phyloP scores from a whole-genome alignment of 2,888 invertebrate species.

The Lasius platythorax region DNA sequence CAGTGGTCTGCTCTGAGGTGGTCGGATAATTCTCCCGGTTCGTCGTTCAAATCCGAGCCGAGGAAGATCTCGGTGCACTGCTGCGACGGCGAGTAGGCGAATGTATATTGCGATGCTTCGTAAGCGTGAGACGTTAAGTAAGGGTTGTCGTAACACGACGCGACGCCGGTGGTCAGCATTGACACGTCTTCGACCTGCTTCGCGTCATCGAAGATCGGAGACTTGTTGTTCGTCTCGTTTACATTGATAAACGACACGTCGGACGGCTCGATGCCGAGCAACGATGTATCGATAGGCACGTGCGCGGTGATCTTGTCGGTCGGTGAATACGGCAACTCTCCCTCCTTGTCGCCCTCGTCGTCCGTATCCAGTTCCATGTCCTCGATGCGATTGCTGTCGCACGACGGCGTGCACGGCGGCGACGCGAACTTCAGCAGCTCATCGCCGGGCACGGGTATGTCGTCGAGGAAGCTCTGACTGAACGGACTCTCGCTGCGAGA shows the following conservation, averaged over 20 bases:
- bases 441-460: constrained; percentile 75
- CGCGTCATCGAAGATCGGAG: constrained; percentile 34
- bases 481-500: constrained; percentile 81
- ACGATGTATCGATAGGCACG: constrained; percentile 74
- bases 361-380: constrained; percentile 85
- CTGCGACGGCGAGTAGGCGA: background rate
- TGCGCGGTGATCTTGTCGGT: constrained; percentile 78
- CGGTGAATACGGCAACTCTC: constrained; percentile 81
- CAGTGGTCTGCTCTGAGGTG: too few species aligned
- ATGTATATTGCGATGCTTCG: background rate
- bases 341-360: constrained; percentile 80
- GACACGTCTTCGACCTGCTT: background rate
- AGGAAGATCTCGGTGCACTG: background rate
- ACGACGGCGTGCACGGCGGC: constrained; percentile 63
- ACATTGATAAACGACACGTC: constrained; percentile 76
- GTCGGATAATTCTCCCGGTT: background rate
- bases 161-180: background rate
- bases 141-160: background rate
- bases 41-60: background rate
- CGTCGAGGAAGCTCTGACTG: constrained; percentile 78
- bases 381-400: constrained; percentile 74
- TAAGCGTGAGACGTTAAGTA: constrained; percentile 1
- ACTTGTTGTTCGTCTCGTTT: constrained; percentile 51
- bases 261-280: constrained; percentile 78
- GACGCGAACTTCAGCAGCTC: constrained; percentile 61